Base-by-base conservation (phyloP, 2,888 invertebrate genomes). In the Ptychoptera contaminata region DNA sequence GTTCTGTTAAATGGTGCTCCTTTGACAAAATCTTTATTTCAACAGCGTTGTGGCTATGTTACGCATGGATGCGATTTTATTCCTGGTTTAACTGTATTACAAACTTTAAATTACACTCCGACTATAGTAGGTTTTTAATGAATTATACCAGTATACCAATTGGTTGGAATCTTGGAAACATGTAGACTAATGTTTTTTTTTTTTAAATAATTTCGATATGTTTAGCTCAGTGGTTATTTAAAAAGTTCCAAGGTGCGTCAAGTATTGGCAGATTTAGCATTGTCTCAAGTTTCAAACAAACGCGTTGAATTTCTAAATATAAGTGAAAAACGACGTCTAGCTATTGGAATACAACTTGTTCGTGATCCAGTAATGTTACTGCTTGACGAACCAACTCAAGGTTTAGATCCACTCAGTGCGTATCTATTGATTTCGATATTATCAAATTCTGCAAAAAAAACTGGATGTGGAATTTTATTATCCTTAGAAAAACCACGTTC, bases 401-500 rank as follows among this genome's bases (percentile, higher is more conserved):
- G 91, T 52, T 70, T 97, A 51, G 94, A 96, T 63, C 92, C 96
- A 0, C 69, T 97, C 43, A 93, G 93, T 56, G 92, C 94, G 0
- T 96, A 94, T 61, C 73, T 97, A 49, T 82, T 97, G 8, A 82
- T 96, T 42, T 93, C 94, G 1, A 94, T 94, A 58, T 70, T 94
- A 2, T 90, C 90, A 16, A 91, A 91, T 55, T 76, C 82, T 8
- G 82, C 88, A 4, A 91, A 90, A 56, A 88, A 91, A 61, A 83
- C 91, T 50, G 86, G 88, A 8, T 82, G 92, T 2, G 87, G 91
- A 32, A 87, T 93, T 32, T 72, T 94, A 44, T 67, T 94, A 5
- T 92, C 92, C 0, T 82, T 93, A 80, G 90, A 92, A 59, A 90
- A 91, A 55, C 93, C 94, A 0, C 72, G 94, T 3, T 79, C 87